Percentiles rank a stretch among this genome's conserved stretches.
These are phyloP conservation scores for Melanotaenia duboulayi DNA, from an alignment of 2,113 vertebrate genomes.

Conservation along the genomic window DNA sequence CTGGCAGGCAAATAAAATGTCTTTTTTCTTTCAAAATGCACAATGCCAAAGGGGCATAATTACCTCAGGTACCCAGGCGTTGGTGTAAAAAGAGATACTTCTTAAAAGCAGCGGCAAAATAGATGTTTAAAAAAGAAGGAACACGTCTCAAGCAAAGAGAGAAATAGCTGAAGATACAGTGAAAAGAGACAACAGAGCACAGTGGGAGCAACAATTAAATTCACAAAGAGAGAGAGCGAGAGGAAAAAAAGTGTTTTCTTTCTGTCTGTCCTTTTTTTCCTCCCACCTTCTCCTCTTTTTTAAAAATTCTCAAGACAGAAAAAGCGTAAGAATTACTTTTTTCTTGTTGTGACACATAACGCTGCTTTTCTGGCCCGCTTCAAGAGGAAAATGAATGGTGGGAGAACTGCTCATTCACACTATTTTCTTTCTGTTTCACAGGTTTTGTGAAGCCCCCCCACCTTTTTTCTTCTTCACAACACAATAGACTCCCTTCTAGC, in stretches of 20 bases:
- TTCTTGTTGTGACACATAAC: slow-evolving; percentile 51
- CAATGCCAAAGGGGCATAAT: neutral
- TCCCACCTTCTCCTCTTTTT: slow-evolving; percentile 5
- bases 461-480: slow-evolving; percentile 3
- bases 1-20: slow-evolving; percentile 5
- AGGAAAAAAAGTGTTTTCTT: slow-evolving; percentile 37
- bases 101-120: slow-evolving; percentile 3
- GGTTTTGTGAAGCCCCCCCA: slow-evolving; percentile 32
- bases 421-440: slow-evolving; percentile 48
- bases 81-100: neutral
- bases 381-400: slow-evolving; percentile 43
- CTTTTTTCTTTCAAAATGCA: slow-evolving; percentile 3
- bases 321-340: slow-evolving; percentile 43
- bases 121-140: slow-evolving; percentile 13
- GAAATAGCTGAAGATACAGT: slow-evolving; percentile 6
- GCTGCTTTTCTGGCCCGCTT: slow-evolving; percentile 15
- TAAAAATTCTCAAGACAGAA: slow-evolving; percentile 35
- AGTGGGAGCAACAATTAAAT: slow-evolving; percentile 41
- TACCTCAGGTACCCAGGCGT: slow-evolving; percentile 4
- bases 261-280: slow-evolving; percentile 5
- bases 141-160: slow-evolving; percentile 11
- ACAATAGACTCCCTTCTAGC: slow-evolving; percentile 59
- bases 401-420: slow-evolving; percentile 61
- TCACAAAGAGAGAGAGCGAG: slow-evolving; percentile 26
- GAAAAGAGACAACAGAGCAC: neutral